Base-by-base conservation (phyloP, 2,888 invertebrate genomes). In the Andrena flavipes region DNA sequence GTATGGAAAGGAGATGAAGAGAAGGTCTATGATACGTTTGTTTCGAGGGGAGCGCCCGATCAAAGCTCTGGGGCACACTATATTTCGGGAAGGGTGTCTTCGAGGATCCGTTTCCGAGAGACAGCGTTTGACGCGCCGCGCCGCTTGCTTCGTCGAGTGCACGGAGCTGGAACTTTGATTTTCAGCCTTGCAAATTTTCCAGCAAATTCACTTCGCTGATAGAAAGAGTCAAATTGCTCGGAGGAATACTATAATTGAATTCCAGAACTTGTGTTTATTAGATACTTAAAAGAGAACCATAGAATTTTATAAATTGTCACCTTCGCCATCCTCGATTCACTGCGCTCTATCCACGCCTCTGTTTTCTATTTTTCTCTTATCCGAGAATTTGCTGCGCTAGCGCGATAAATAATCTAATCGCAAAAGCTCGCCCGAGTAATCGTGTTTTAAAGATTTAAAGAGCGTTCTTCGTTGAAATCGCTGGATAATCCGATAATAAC, bases 401-500 rank as follows among this genome's bases (percentile, higher is more conserved):
- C 80, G 71, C 51, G 71, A 76, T 56, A 65, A 73, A 80, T 69
- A 77, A 84, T 84, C 77, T 68, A 81, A 84, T 84, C 77, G 68
- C 59, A 3, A 29, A 13, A 42, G 49, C 56, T 26, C 64, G 63
- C 6, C n/a, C 5, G 23, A 8, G 65, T 74, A 35, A 70, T 49
- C 74, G 35, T 13, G 62, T 78, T 74, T 63, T 10, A 42, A 54
- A 67, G 67, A 29, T 74, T 63, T 10, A 42, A 54, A 67, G 67
- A 29, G 49, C 10, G 33, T n/a, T 16, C 33, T 35, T 35, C 70
- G 76, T 67, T 6, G 54, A 59, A 70, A 56, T 67, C 54, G 13
- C 48, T 23, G 56, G 51, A 49, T 63, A 73, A 81, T 74, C 63
- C 29, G 62, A 76, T 74, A 68, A 29, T 69, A 56, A 10, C 42